A percentile compares a stretch with the other conserved stretches of the same genome.
These are phyloP conservation scores for Chionomys nivalis DNA, from an alignment of 2,113 vertebrate genomes.

Conservation along the genomic window DNA sequence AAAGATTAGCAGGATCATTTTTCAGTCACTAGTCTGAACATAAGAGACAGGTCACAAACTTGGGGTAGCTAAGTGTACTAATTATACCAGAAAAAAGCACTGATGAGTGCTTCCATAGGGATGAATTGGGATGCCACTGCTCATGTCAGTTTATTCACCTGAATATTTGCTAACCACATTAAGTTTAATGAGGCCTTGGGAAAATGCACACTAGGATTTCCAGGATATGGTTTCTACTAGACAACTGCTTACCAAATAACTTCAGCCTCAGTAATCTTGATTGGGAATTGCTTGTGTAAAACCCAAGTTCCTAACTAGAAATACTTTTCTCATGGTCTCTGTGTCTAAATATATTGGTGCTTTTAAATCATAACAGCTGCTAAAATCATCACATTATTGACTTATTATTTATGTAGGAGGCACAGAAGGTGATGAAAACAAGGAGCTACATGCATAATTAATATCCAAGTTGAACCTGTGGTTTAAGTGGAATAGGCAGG, in stretches of 20 bases:
- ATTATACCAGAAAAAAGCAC: constrained; percentile 61
- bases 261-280: neutral
- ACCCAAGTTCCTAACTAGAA: constrained; percentile 55
- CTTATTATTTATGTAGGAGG: constrained; percentile 29
- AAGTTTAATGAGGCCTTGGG: constrained; percentile 49
- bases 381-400: constrained; percentile 57
- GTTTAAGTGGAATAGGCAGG: constrained; percentile 24
- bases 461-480: constrained; percentile 20
- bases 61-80: constrained; percentile 10
- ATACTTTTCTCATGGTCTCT: constrained; percentile 44
- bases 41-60: constrained; percentile 55
- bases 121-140: neutral
- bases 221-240: constrained; percentile 32
- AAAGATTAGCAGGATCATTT: constrained; percentile 36
- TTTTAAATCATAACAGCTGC: constrained; percentile 16
- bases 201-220: constrained; percentile 44
- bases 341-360: constrained; percentile 34
- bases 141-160: constrained; percentile 21
- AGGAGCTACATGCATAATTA: constrained; percentile 50
- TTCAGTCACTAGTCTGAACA: constrained; percentile 50
- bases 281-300: constrained; percentile 57
- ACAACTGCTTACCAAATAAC: constrained; percentile 44
- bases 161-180: constrained; percentile 12
- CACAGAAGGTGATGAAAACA: constrained; percentile 59
- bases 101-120: neutral